These are phyloP conservation scores for Lordiphosa clarofinis DNA, from an alignment of 1,140 invertebrate genomes.

Conservation along the genomic window DNA sequence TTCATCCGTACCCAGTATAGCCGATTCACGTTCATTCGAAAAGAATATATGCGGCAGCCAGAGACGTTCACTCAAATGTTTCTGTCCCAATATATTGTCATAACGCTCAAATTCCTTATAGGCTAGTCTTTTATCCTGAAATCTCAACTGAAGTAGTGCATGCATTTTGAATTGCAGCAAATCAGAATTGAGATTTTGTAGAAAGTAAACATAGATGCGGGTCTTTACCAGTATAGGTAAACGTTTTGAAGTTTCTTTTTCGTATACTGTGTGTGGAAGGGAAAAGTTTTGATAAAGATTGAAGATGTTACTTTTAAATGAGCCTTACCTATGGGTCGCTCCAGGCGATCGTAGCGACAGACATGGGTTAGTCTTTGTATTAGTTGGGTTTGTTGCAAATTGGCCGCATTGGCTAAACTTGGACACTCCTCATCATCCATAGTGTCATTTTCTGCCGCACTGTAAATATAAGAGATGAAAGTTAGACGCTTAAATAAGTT, in stretches of 20 bases:
- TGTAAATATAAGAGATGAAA: conserved; percentile 3
- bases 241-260: conserved; percentile 53
- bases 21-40: conserved; percentile 89
- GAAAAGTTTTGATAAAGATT: not conserved
- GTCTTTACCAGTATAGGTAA: conserved; percentile 83
- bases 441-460: conserved; percentile 31
- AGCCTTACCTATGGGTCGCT: conserved; percentile 58
- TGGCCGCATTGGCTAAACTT: conserved; percentile 46
- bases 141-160: conserved; percentile 88
- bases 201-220: conserved; percentile 87
- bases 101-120: conserved; percentile 82
- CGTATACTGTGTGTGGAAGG: conserved; percentile 34
- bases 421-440: conserved; percentile 61
- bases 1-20: conserved; percentile 84
- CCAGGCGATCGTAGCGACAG: conserved; percentile 71
- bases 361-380: conserved; percentile 71
- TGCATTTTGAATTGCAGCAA: conserved; percentile 92
- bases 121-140: conserved; percentile 85
- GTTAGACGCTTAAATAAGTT: not conserved
- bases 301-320: too few species aligned
- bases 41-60: conserved; percentile 91
- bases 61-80: conserved; percentile 84
- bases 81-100: conserved; percentile 86
- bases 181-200: conserved; percentile 88
- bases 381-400: conserved; percentile 66